Evolutionary conservation across 2,888 invertebrate species (phyloP).

Genomic region (Lepidocyrtoides sp.): DNA sequence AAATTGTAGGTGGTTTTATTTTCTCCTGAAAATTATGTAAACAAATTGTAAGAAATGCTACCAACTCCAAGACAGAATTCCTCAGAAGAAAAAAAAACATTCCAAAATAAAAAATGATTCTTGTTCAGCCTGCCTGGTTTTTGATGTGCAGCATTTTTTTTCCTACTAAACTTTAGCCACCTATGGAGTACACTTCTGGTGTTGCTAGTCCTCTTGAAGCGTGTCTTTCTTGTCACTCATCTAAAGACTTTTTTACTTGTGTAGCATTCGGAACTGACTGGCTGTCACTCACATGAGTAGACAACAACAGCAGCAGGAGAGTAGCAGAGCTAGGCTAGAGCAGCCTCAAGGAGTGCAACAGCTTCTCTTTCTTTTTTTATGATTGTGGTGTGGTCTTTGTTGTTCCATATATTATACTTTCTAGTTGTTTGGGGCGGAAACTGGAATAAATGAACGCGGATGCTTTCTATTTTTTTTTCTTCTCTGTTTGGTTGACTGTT

Average conservation of each 20-base stretch:
- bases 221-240: constrained; percentile 63
- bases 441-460: constrained; percentile 46
- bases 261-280: constrained; percentile 67
- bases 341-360: constrained; percentile 71
- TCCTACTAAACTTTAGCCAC: neutral
- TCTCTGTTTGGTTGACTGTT: neutral
- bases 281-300: constrained; percentile 64
- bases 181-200: constrained; percentile 1
- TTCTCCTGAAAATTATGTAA: too few relatives aligned
- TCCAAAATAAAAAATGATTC: too few relatives aligned
- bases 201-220: neutral
- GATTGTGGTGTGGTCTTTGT: constrained; percentile 9
- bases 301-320: constrained; percentile 36
- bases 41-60: too few relatives aligned
- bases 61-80: too few relatives aligned
- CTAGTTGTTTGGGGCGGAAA: constrained; percentile 30
- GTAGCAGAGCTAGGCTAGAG: neutral
- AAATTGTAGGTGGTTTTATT: too few relatives aligned
- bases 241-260: constrained; percentile 37
- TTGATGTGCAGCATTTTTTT: too few relatives aligned
- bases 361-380: constrained; percentile 45
- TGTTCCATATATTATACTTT: neutral
- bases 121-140: too few relatives aligned
- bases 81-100: too few relatives aligned
- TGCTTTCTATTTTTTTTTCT: neutral